These are phyloP conservation scores for Pararge aegeria DNA, from an alignment of 1,140 invertebrate species.

Conservation along the genomic window DNA sequence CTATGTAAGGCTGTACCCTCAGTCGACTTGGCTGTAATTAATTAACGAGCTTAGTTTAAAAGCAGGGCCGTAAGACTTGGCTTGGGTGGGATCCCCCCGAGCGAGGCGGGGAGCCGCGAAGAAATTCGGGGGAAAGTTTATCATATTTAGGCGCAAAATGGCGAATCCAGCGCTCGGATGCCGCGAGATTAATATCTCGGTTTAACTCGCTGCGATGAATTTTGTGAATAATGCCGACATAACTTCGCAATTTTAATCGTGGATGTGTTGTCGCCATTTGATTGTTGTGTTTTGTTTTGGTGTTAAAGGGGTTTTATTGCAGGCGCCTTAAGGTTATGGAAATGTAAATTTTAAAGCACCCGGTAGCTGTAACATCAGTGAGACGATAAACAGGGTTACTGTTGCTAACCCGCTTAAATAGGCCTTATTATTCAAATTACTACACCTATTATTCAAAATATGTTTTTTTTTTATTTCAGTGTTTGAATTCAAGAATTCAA, in stretches of 20 bases:
- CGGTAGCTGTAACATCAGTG: background rate
- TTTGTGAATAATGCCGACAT: conserved; percentile 68
- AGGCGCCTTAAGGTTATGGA: background rate
- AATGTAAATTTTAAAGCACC: background rate
- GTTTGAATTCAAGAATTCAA: no score
- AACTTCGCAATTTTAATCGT: conserved; percentile 62
- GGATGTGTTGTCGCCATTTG: conserved; percentile 35
- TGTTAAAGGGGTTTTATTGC: conserved; percentile 10
- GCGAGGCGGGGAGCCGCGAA: conserved; percentile 61
- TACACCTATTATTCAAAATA: no score
- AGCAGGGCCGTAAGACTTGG: conserved; percentile 77
- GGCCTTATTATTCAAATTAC: background rate
- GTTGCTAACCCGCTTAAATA: background rate
- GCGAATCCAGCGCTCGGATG: conserved; percentile 77
- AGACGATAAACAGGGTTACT: background rate
- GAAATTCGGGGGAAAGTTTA: conserved; percentile 79
- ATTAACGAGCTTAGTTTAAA: conserved; percentile 80
- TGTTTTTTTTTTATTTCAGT: no score
- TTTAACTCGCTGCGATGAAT: conserved; percentile 75
- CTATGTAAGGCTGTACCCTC: conserved; percentile 71
- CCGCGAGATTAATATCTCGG: conserved; percentile 77
- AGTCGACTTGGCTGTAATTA: conserved; percentile 77
- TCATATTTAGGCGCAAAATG: conserved; percentile 80
- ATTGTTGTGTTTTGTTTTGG: conserved; percentile 29
- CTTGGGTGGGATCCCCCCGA: conserved; percentile 49